phyloP scores from a whole-genome alignment of 2,113 vertebrate genomes.

The Ascaphus truei region DNA sequence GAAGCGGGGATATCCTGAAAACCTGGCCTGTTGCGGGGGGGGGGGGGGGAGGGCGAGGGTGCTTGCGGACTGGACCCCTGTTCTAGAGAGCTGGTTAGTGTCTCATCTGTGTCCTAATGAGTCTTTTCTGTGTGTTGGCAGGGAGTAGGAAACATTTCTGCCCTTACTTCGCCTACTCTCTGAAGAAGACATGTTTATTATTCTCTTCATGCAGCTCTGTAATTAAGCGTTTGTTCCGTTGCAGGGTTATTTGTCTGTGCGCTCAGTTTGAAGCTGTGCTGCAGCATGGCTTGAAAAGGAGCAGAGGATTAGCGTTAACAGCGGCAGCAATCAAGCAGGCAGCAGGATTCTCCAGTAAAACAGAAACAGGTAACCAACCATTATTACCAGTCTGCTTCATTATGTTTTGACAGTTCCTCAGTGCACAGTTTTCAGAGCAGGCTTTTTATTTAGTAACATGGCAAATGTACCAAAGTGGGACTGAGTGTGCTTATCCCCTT shows the following conservation, averaged over 20 bases:
- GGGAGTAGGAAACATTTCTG: background rate
- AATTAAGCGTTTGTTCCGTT: slow-evolving; percentile 38
- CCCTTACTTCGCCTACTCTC: background rate
- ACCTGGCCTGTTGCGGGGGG: too few relatives aligned
- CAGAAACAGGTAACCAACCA: slow-evolving; percentile 76
- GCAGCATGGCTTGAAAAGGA: slow-evolving; percentile 92
- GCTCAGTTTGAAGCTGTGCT: slow-evolving; percentile 93
- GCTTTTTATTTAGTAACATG: slow-evolving; percentile 14
- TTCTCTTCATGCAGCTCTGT: background rate
- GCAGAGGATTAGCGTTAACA: slow-evolving; percentile 83
- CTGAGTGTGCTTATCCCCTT: too few relatives aligned
- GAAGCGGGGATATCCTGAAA: too few relatives aligned
- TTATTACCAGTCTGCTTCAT: slow-evolving; percentile 22
- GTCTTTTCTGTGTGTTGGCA: background rate
- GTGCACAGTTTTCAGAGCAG: slow-evolving; percentile 1
- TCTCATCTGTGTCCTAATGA: background rate
- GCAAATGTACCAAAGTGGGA: background rate
- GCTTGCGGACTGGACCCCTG: too few relatives aligned
- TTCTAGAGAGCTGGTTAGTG: too few relatives aligned
- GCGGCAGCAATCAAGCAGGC: slow-evolving; percentile 93
- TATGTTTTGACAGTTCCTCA: slow-evolving; percentile 24
- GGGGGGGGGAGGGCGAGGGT: too few relatives aligned
- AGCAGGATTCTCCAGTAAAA: slow-evolving; percentile 87
- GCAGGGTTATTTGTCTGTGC: slow-evolving; percentile 93
- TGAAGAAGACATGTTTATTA: background rate